phyloP scores from a whole-genome alignment of 2,888 invertebrate genomes.

The Rhopalosiphum nymphaeae region DNA sequence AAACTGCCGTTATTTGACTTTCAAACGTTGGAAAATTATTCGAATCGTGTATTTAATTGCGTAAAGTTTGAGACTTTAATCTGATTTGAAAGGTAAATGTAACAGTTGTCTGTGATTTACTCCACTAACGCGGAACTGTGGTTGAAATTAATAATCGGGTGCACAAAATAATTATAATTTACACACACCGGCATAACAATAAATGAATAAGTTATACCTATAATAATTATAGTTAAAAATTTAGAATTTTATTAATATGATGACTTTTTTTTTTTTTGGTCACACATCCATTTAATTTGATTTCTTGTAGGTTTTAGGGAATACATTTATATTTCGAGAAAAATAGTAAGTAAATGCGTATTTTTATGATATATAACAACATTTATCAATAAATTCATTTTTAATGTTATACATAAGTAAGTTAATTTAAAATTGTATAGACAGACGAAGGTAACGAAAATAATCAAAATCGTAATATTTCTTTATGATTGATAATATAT shows the following conservation, averaged over 20 bases:
- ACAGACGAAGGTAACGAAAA: not conserved
- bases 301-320: not conserved
- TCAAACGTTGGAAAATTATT: not conserved
- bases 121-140: not conserved
- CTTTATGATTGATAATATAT: not conserved
- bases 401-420: not conserved
- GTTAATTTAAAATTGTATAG: not conserved
- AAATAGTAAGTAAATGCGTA: not conserved
- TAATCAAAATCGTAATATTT: not conserved
- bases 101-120: not conserved
- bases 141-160: conserved; percentile 3
- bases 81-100: conserved; percentile 31
- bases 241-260: not conserved
- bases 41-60: conserved; percentile 41
- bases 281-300: not conserved
- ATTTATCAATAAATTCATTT: not conserved
- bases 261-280: not conserved
- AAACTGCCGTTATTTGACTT: conserved; percentile 33
- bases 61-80: conserved; percentile 36
- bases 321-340: not conserved
- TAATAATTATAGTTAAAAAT: not conserved
- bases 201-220: not conserved
- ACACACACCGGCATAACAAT: not conserved
- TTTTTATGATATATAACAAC: not conserved
- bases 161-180: conserved; percentile 1